These are phyloP conservation scores for Urechis unicinctus DNA, from an alignment of 2,888 invertebrate genomes.

Conservation along the genomic window DNA sequence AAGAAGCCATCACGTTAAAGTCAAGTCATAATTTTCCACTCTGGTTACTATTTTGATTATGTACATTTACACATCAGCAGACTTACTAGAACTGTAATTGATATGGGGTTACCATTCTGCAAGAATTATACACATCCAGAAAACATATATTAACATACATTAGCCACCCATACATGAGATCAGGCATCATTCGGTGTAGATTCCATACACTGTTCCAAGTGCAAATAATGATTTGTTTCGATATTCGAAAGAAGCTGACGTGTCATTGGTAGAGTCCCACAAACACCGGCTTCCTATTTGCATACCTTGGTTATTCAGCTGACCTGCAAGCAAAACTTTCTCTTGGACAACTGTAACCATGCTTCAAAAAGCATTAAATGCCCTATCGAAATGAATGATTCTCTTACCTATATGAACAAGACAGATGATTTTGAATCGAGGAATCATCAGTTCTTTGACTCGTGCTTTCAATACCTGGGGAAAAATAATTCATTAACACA, in stretches of 20 bases:
- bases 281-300: slow-evolving; percentile 45
- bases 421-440: slow-evolving; percentile 47
- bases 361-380: too few species aligned
- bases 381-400: too few species aligned
- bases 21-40: too few species aligned
- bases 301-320: slow-evolving; percentile 40
- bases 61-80: too few species aligned
- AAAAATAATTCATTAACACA: neutral
- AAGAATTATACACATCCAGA: too few species aligned
- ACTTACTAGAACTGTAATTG: too few species aligned
- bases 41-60: too few species aligned
- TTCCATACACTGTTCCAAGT: slow-evolving; percentile 33
- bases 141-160: too few species aligned
- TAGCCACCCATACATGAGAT: too few species aligned
- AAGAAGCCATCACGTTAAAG: too few species aligned
- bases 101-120: too few species aligned
- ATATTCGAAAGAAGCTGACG: slow-evolving; percentile 42
- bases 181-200: neutral
- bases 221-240: slow-evolving; percentile 46
- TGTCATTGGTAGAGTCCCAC: slow-evolving; percentile 45
- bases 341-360: too few species aligned
- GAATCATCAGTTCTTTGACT: slow-evolving; percentile 45
- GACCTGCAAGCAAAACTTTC: slow-evolving; percentile 24
- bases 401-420: slow-evolving; percentile 43
- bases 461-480: slow-evolving; percentile 40